A percentile compares a stretch with the other conserved stretches of the same genome.
Conservation (phyloP, 2,113 vertebrate species). For the Gallinago undulata region DNA sequence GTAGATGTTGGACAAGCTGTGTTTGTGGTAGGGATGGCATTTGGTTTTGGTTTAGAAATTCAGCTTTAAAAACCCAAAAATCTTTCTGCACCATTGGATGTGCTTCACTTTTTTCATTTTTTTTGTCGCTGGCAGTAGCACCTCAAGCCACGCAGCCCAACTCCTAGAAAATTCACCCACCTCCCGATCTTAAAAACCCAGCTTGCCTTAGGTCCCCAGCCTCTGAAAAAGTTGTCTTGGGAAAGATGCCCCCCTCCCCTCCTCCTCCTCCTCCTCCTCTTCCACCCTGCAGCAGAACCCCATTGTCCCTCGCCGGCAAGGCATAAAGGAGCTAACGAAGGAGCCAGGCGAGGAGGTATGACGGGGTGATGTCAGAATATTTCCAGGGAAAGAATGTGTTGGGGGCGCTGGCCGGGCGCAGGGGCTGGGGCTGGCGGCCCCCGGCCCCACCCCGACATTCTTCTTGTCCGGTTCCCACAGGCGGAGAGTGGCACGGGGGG, state of each 20-base stretch:
- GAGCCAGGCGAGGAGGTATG: slow-evolving; percentile 57
- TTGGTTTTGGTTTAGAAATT: neutral
- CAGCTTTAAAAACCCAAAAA: neutral
- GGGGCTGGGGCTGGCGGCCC: slow-evolving; percentile 59
- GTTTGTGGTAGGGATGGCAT: neutral
- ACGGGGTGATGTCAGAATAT: slow-evolving; percentile 75
- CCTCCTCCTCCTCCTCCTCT: neutral
- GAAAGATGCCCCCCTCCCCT: slow-evolving; percentile 1
- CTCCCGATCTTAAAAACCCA: neutral
- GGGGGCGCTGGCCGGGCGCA: slow-evolving; percentile 48
- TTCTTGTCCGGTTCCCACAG: slow-evolving; percentile 79
- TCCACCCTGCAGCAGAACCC: neutral
- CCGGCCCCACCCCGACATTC: slow-evolving; percentile 74
- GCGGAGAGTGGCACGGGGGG: slow-evolving; percentile 74
- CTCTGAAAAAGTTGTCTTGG: slow-evolving; percentile 34
- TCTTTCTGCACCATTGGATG: fast-evolving
- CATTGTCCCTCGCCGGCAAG: slow-evolving; percentile 47
- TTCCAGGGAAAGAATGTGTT: slow-evolving; percentile 70
- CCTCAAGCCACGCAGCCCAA: neutral
- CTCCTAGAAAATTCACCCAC: neutral
- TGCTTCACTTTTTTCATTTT: neutral
- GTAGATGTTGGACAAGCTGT: neutral
- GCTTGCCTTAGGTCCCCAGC: neutral
- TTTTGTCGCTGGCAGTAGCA: neutral
- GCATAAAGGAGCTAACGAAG: slow-evolving; percentile 57